Conservation (phyloP, 1,140 invertebrate species). For the Diorhabda sublineata region DNA sequence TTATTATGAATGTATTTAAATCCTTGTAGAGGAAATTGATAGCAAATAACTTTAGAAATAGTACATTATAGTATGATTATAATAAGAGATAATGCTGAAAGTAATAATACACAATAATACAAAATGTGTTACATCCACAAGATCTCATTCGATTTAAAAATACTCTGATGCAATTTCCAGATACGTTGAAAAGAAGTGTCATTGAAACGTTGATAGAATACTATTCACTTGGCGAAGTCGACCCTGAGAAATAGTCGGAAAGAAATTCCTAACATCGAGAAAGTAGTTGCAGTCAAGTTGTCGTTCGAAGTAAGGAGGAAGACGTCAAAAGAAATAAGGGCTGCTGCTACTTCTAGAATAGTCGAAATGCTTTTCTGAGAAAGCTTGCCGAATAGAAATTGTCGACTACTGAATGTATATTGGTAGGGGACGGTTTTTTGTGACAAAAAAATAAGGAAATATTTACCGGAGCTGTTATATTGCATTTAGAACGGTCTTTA, state of each 20-base stretch:
- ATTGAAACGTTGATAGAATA: too few species aligned
- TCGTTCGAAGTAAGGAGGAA: conserved; percentile 1
- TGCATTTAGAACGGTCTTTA: not conserved
- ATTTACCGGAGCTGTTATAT: not conserved
- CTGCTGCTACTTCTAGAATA: conserved; percentile 4
- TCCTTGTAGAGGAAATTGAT: too few species aligned
- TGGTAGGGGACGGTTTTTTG: conserved; percentile 1
- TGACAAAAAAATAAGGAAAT: not conserved
- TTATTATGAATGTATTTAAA: too few species aligned
- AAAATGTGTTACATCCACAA: too few species aligned
- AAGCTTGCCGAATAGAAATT: conserved; percentile 11
- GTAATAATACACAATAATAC: too few species aligned
- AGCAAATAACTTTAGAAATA: too few species aligned
- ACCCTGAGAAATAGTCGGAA: not conserved
- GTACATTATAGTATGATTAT: too few species aligned
- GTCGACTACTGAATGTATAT: conserved; percentile 11
- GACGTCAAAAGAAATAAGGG: conserved; percentile 14
- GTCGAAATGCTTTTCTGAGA: conserved; percentile 10
- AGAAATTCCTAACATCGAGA: not conserved
- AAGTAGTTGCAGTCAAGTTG: not conserved
- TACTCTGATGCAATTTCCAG: too few species aligned
- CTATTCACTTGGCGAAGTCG: too few species aligned
- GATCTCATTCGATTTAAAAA: too few species aligned
- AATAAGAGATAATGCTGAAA: too few species aligned
- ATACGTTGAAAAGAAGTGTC: too few species aligned